Percentiles rank a stretch among this genome's conserved stretches.
Conservation (phyloP, 2,797 vertebrate genomes). For the Gephyroberyx darwinii region DNA sequence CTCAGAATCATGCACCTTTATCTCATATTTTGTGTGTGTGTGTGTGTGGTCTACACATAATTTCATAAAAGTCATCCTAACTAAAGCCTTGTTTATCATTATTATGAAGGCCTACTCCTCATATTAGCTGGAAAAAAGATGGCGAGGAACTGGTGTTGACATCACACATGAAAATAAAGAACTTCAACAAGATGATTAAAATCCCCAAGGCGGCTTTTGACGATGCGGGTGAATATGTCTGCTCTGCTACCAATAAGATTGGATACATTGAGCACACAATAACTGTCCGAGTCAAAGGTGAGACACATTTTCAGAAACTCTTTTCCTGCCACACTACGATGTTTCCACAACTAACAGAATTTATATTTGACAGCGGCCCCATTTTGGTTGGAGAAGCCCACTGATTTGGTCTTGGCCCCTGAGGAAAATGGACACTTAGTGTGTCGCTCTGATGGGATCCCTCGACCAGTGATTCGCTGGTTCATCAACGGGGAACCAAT, state of each 20-base stretch:
- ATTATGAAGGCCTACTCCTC: constrained; percentile 84
- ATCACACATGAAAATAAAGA: constrained; percentile 87
- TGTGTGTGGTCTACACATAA: constrained; percentile 6
- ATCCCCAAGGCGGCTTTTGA: constrained; percentile 90
- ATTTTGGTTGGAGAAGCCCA: constrained; percentile 94
- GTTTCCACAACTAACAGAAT: not conserved
- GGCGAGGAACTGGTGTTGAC: constrained; percentile 85
- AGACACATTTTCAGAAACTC: constrained; percentile 27
- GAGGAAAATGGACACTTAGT: constrained; percentile 91
- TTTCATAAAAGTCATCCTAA: constrained; percentile 24
- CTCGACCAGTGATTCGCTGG: constrained; percentile 92
- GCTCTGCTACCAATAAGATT: constrained; percentile 92
- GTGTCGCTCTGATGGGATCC: constrained; percentile 91
- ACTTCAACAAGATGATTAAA: constrained; percentile 94
- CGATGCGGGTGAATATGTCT: constrained; percentile 92
- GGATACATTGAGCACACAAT: constrained; percentile 91
- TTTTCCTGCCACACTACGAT: not conserved
- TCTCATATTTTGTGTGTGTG: constrained; percentile 2
- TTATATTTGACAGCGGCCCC: constrained; percentile 85
- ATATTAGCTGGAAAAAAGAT: constrained; percentile 93
- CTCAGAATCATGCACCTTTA: too few relatives aligned
- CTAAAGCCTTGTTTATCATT: constrained; percentile 52
- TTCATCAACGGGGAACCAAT: constrained; percentile 93
- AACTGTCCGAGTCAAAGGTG: constrained; percentile 95
- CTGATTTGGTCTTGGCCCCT: constrained; percentile 91